phyloP scores from a whole-genome alignment of 2,113 vertebrate species.

The Solea solea region DNA sequence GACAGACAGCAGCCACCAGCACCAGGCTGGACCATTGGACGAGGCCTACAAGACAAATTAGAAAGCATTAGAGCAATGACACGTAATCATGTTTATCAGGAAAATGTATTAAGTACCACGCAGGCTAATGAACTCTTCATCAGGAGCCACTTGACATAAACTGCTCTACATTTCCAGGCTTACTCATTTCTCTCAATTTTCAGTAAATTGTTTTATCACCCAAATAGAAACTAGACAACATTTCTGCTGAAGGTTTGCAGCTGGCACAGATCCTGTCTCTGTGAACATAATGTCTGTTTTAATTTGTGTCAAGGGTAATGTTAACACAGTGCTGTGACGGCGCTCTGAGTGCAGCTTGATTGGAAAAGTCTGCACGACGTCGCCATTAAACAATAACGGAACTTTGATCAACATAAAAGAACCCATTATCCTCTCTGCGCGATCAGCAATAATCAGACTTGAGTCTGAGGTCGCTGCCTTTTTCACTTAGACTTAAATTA shows the following conservation, averaged over 20 bases:
- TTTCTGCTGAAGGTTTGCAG: background rate
- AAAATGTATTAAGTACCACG: background rate
- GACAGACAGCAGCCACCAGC: slow-evolving; percentile 87
- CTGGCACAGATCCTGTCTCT: background rate
- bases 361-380: background rate
- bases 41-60: slow-evolving; percentile 65
- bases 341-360: background rate
- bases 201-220: background rate
- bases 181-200: background rate
- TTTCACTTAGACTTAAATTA: too few relatives aligned
- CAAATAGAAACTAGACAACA: background rate
- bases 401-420: too few relatives aligned
- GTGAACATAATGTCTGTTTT: slow-evolving; percentile 1
- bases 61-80: background rate
- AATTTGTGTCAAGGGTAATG: background rate
- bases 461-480: too few relatives aligned
- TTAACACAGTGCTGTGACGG: background rate
- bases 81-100: too few relatives aligned
- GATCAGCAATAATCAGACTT: too few relatives aligned
- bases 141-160: background rate
- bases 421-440: background rate
- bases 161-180: background rate
- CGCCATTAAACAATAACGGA: too few relatives aligned
- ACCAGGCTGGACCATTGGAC: slow-evolving; percentile 83
- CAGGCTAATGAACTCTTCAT: background rate